phyloP scores from a whole-genome alignment of 2,888 invertebrate genomes.

The Stegophylla sp. region DNA sequence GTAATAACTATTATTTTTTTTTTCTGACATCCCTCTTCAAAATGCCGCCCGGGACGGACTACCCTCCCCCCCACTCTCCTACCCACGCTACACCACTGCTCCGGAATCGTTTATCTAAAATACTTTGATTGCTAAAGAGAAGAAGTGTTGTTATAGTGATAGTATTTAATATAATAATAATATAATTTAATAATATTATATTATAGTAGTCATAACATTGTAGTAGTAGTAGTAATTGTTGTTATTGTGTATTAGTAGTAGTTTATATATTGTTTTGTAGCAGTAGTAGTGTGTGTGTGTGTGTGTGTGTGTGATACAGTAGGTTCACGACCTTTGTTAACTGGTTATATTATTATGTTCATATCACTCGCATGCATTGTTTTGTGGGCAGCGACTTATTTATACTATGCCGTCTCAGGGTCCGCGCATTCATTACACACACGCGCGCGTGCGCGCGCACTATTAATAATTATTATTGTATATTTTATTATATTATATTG shows the following conservation, averaged over 20 bases:
- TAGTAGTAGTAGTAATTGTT: constrained; percentile 5
- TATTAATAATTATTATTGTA: neutral
- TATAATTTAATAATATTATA: neutral
- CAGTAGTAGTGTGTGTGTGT: neutral
- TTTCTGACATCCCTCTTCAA: too few relatives aligned
- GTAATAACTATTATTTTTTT: too few relatives aligned
- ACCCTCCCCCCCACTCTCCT: too few relatives aligned
- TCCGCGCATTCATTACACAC: neutral
- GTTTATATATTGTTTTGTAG: neutral
- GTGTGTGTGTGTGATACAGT: neutral
- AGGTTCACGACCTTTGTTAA: constrained; percentile 43
- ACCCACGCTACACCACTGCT: too few relatives aligned
- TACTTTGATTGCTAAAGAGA: constrained; percentile 9
- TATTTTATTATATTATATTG: too few relatives aligned
- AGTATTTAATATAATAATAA: neutral
- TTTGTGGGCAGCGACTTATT: neutral
- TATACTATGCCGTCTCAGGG: neutral
- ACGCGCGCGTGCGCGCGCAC: neutral
- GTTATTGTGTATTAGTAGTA: neutral
- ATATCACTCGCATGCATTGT: neutral
- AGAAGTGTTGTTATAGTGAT: neutral
- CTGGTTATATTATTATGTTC: constrained; percentile 30
- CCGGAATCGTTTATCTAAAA: constrained; percentile 6
- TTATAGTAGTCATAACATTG: neutral
- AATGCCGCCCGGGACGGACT: too few relatives aligned